Evolutionary conservation across 2,888 invertebrate genomes (phyloP).

Genomic region (Parnassius orleans): DNA sequence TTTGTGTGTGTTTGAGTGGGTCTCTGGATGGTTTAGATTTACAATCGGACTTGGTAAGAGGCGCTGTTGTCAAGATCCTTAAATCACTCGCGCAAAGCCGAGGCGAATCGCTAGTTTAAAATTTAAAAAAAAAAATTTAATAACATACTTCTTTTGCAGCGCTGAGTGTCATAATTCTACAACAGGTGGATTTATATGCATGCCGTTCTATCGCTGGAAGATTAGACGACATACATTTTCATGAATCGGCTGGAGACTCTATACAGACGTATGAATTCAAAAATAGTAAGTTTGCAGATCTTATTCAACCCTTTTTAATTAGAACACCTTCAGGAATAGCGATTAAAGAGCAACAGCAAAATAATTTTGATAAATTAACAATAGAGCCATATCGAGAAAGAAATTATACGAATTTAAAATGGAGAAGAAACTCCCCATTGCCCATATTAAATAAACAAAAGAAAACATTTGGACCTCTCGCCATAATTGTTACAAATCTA

Average conservation of each 20-base stretch:
- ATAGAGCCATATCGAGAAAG: background rate
- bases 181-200: background rate
- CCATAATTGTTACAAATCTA: background rate
- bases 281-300: background rate
- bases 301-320: background rate
- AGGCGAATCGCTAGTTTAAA: background rate
- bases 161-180: slow-evolving; percentile 6
- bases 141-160: background rate
- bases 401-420: background rate
- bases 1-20: background rate
- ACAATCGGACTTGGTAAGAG: background rate
- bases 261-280: background rate
- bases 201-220: background rate
- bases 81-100: background rate
- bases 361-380: background rate
- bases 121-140: background rate
- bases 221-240: background rate
- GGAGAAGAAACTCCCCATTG: background rate
- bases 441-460: background rate
- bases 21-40: background rate
- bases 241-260: background rate
- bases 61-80: background rate
- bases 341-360: background rate
- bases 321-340: background rate
- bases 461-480: background rate